Evolutionary conservation across 2,113 vertebrate species (phyloP), one percentile per base, ranked within the genome.

Genomic region (Clarias magur): DNA sequence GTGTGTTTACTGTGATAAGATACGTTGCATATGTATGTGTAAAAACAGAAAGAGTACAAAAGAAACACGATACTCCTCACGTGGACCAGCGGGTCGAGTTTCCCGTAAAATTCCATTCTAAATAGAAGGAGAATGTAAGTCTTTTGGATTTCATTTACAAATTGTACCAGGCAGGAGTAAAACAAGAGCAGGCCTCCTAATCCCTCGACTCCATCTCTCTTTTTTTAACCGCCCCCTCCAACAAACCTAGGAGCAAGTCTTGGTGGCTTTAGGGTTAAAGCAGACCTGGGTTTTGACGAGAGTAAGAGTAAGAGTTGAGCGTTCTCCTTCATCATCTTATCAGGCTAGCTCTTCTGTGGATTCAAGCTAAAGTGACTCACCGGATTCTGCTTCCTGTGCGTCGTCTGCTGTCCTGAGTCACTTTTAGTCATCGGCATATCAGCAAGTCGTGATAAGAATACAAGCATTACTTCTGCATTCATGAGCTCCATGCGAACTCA

Each of bases 41-140:
- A 53, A 63, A 48, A 62, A 76, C 25, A 86, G 34, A 38, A 27
- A 78, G 34, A 4, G 53, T 17, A 65, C 48, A 53, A 65, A 67
- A 56, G 75, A 86, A 79, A 56, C 15, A 16, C 0, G 53, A 86
- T 80, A 57, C 25, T 85, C 85, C 62, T 42, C 72, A 76, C 80
- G 30, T 78, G 53, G 57, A 85, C 60, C 59, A 56, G 23, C 62
- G 67, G 59, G 48, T 85, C 53, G 42, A 59, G 65, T 75, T 84
- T 87, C 82, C 60, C 78, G 85, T 57, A 82, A 79, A 21, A 65
- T 68, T 83, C 53, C 7, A 60, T 89, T 65, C 70, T 85, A 85
- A 82, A 83, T 63, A 73, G 60, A 87, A 85, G 83, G 83, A 82
- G 21, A 56, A 60, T 65, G 54, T 80, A 60, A 48, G 60, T 72